Evolutionary conservation across 2,113 vertebrate genomes (phyloP).

Genomic region (Falco punctatus): DNA sequence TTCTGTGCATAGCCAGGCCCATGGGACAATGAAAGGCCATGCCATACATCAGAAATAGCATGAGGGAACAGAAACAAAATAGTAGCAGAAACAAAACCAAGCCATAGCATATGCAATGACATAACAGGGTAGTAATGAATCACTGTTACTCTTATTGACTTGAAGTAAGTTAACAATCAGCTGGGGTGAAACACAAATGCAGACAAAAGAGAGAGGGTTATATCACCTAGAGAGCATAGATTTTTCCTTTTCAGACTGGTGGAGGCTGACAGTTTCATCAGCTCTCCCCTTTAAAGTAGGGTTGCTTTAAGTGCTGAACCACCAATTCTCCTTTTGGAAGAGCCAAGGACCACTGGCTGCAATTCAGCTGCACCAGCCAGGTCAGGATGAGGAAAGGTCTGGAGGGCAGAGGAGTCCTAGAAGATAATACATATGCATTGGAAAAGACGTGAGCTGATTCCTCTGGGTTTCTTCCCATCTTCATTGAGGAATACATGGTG

Average conservation of each 20-base stretch:
- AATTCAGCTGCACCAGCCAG: not conserved
- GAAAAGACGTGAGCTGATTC: not conserved
- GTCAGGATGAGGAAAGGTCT: not conserved
- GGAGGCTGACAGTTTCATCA: not conserved
- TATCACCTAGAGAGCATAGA: not conserved
- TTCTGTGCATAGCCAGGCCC: not conserved
- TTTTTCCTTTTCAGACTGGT: not conserved
- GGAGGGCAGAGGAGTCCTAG: rapidly evolving
- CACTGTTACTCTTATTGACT: not conserved
- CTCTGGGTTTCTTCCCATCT: not conserved
- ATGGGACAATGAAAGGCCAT: not conserved
- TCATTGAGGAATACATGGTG: not conserved
- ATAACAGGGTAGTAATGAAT: not conserved
- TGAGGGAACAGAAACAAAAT: not conserved
- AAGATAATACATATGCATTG: not conserved
- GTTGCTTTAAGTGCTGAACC: not conserved
- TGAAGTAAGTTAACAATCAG: not conserved
- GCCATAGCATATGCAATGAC: not conserved
- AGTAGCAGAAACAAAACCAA: not conserved
- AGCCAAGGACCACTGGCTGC: not conserved
- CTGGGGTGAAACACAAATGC: not conserved
- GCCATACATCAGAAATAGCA: not conserved
- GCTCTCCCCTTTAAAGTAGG: not conserved
- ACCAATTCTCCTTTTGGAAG: not conserved
- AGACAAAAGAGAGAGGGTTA: not conserved